Base-by-base conservation (phyloP, 2,888 invertebrate species). In the Parelbella ahira region DNA sequence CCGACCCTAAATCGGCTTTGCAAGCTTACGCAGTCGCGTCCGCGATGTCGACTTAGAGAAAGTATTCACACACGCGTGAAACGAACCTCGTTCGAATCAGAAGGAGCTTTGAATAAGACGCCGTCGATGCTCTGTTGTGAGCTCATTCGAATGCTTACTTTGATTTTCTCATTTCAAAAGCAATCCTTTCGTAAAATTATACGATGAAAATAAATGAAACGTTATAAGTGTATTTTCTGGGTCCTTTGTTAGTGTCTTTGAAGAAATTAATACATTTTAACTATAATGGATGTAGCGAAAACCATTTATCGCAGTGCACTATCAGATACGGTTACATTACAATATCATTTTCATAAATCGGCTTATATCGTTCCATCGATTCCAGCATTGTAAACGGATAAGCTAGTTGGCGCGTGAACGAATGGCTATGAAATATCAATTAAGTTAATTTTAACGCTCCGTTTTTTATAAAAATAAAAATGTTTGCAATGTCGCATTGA, bases 291-390 rank as follows among this genome's bases (percentile, higher is more conserved):
- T n/a, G n/a, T n/a, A n/a, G n/a, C 15, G 9, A 24, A 8, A 37
- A 44, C 33, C 34, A 24, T 30, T 27, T 41, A 46, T 30, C 24
- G 27, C 29, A 37, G 38, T 38, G 32, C 24, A 25, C 42, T 37
- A 43, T 24, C 25, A 27, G 23, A 33, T 43, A 39, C 12, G 34
- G 24, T 45, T 44, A 28, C 39, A 48, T 39, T 30, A 45, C 49
- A 47, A 55, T 66, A 63, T 62, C 58, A 70, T 69, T 71, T 73
- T 73, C 75, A 65, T 77, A 79, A 75, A 81, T 78, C 77, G 70
- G 79, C 73, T 82, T 80, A 79, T 69, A 66, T 63, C 74, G 79
- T 68, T 60, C 76, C 78, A 81, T 79, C 71, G 76, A 72, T 65
- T 68, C 69, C 66, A 66, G 68, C 63, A 66, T 68, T 74, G 74